Conservation (phyloP, 1,140 invertebrate genomes). For the Hycleus phaleratus region DNA sequence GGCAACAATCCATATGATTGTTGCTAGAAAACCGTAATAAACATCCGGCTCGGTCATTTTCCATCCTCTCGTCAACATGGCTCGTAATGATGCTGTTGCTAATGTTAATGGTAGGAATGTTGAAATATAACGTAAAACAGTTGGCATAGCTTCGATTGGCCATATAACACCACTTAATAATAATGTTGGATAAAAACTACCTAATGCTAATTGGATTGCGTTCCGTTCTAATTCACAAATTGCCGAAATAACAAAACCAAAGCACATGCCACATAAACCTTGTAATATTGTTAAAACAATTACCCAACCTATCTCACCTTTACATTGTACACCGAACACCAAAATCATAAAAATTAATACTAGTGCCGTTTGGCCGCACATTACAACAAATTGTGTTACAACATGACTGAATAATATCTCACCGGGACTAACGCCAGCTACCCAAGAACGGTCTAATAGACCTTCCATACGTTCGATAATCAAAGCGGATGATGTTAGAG, state of each 20-base stretch:
- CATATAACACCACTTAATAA: conserved; percentile 85
- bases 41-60: conserved; percentile 70
- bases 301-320: conserved; percentile 76
- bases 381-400: conserved; percentile 86
- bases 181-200: conserved; percentile 90
- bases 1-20: conserved; percentile 79
- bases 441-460: conserved; percentile 81
- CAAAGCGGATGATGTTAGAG: conserved; percentile 83
- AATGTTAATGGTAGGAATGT: conserved; percentile 82
- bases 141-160: conserved; percentile 85
- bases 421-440: conserved; percentile 71
- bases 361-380: conserved; percentile 83
- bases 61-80: conserved; percentile 87
- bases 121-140: conserved; percentile 71
- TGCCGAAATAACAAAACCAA: conserved; percentile 88
- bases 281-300: conserved; percentile 76
- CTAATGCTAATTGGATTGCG: conserved; percentile 87
- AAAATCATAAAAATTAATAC: conserved; percentile 86
- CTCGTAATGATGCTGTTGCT: conserved; percentile 81
- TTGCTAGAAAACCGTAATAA: conserved; percentile 81
- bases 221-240: conserved; percentile 87
- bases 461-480: conserved; percentile 82
- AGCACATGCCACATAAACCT: conserved; percentile 91
- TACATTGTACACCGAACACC: conserved; percentile 78
- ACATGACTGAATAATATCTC: conserved; percentile 91